phyloP scores from a whole-genome alignment of 2,888 invertebrate species.

The Agonopterix arenella region DNA sequence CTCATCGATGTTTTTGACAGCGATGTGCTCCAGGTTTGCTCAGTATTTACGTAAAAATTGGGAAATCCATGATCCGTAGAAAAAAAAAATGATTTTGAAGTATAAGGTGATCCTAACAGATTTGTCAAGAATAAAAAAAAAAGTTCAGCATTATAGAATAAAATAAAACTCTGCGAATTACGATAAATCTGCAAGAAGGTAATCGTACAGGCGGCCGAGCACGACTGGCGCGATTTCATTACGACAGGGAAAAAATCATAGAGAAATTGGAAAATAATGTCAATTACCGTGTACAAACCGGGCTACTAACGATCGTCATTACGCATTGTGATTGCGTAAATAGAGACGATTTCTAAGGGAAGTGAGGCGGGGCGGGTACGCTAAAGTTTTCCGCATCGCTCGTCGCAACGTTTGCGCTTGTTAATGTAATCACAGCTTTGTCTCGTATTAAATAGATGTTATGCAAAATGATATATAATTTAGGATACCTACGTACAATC shows the following conservation, averaged over 20 bases:
- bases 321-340: constrained; percentile 71
- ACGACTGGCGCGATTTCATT: constrained; percentile 59
- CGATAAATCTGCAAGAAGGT: constrained; percentile 11
- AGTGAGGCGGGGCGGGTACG: constrained; percentile 46
- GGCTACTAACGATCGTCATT: constrained; percentile 66
- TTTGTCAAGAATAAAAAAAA: not conserved
- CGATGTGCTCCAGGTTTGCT: too few relatives aligned
- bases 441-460: constrained; percentile 27
- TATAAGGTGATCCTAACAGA: too few relatives aligned
- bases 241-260: constrained; percentile 44
- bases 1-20: too few relatives aligned
- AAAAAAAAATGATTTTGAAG: too few relatives aligned
- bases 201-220: constrained; percentile 44
- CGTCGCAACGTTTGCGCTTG: constrained; percentile 42
- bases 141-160: not conserved
- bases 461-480: constrained; percentile 33
- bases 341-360: constrained; percentile 54
- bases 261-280: constrained; percentile 74
- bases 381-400: constrained; percentile 64
- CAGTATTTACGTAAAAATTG: too few relatives aligned
- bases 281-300: constrained; percentile 64
- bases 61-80: too few relatives aligned
- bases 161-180: constrained; percentile 3
- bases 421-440: constrained; percentile 55
- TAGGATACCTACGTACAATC: constrained; percentile 13